A percentile compares a stretch with the other conserved stretches of the same genome.
phyloP scores from a whole-genome alignment of 2,797 vertebrate genomes.

The Syngnathus rostellatus region DNA sequence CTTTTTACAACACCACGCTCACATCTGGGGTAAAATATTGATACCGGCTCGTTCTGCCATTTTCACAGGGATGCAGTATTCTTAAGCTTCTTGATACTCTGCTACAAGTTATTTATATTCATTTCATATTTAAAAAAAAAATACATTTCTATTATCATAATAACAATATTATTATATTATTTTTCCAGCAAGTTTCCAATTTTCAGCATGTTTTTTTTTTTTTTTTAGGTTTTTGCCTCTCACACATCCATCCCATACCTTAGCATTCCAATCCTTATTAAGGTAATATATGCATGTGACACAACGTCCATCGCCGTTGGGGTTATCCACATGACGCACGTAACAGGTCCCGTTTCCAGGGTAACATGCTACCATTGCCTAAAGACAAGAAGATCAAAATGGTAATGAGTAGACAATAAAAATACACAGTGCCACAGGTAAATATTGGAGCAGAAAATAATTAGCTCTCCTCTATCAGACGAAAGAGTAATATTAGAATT shows the following conservation, averaged over 20 bases:
- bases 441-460: not conserved
- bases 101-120: not conserved
- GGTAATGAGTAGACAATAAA: slow-evolving; percentile 26
- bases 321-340: slow-evolving; percentile 92
- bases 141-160: too few species aligned
- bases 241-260: slow-evolving; percentile 63
- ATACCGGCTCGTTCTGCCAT: too few species aligned
- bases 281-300: slow-evolving; percentile 98
- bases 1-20: not conserved
- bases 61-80: too few species aligned
- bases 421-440: not conserved
- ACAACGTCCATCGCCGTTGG: slow-evolving; percentile 90
- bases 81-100: too few species aligned
- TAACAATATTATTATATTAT: not conserved
- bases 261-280: slow-evolving; percentile 93
- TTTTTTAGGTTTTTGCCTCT: not conserved
- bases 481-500: not conserved
- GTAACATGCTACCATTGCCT: slow-evolving; percentile 97
- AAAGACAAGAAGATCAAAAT: slow-evolving; percentile 33
- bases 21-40: too few species aligned
- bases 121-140: too few species aligned
- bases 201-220: not conserved
- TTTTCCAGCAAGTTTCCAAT: not conserved
- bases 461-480: not conserved
- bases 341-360: slow-evolving; percentile 92